These are phyloP conservation scores for Hymenopus coronatus DNA, from an alignment of 2,888 invertebrate genomes.

Conservation along the genomic window DNA sequence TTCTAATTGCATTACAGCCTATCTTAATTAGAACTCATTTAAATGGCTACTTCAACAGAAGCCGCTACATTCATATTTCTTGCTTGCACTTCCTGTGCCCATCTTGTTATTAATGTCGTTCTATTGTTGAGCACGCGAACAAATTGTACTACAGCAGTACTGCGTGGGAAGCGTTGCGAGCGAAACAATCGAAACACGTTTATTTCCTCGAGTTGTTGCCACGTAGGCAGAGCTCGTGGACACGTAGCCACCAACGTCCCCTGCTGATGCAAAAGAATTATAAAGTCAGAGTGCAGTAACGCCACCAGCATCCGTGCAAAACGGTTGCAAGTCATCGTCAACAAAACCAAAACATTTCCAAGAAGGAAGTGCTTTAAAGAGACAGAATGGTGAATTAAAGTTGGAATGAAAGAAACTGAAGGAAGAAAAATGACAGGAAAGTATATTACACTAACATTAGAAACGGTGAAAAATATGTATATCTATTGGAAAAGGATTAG, in stretches of 20 bases:
- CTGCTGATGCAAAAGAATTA: neutral
- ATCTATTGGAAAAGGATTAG: too few species aligned
- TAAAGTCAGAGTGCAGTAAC: neutral
- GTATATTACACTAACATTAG: too few species aligned
- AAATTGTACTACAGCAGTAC: neutral
- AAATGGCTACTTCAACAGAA: neutral
- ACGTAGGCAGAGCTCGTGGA: neutral
- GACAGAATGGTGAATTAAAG: too few species aligned
- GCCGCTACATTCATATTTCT: neutral
- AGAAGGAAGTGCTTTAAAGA: neutral
- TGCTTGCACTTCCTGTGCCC: neutral
- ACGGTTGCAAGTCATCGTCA: neutral
- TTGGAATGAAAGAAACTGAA: too few species aligned
- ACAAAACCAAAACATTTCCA: neutral
- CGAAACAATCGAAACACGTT: neutral
- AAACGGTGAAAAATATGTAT: too few species aligned
- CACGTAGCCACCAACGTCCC: neutral
- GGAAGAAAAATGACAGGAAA: too few species aligned
- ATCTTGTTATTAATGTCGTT: neutral
- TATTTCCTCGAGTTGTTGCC: neutral
- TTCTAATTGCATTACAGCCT: neutral
- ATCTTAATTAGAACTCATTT: neutral
- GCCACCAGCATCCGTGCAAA: neutral
- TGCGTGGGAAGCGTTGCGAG: neutral
- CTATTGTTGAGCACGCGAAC: neutral